These are phyloP conservation scores for Leptocoma aspasia DNA, from an alignment of 2,113 vertebrate species.

Conservation along the genomic window DNA sequence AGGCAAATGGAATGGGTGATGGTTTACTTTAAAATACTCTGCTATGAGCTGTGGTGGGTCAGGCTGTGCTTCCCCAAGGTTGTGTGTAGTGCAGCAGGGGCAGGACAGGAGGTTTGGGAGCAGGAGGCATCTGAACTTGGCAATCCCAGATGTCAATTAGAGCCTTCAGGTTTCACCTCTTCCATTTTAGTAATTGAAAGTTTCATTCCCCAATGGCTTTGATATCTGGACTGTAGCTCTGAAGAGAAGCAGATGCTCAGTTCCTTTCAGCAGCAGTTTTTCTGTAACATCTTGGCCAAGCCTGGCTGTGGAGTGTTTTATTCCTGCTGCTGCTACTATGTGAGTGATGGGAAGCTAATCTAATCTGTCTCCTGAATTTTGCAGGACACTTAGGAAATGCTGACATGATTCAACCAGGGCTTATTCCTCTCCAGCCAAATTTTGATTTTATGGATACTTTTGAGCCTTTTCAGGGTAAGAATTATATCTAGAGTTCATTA, in stretches of 20 bases:
- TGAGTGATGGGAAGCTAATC: not conserved
- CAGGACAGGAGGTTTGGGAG: not conserved
- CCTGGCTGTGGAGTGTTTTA: not conserved
- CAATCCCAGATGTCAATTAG: not conserved
- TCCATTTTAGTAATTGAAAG: not conserved
- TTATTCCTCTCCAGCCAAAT: constrained; percentile 95
- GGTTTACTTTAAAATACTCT: not conserved
- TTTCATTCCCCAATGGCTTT: not conserved
- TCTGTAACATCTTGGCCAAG: not conserved
- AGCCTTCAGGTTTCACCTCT: not conserved
- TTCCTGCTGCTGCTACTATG: not conserved
- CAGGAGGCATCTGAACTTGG: not conserved
- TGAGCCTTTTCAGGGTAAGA: constrained; percentile 92
- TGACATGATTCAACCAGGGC: constrained; percentile 98
- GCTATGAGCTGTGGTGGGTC: not conserved
- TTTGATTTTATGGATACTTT: constrained; percentile 98
- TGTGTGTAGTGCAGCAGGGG: not conserved
- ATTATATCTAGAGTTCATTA: not conserved
- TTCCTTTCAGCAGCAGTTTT: not conserved
- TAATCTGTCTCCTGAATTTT: constrained; percentile 15
- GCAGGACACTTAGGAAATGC: constrained; percentile 93
- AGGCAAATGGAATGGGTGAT: not conserved
- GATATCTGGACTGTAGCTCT: not conserved
- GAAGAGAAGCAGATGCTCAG: constrained; percentile 5
- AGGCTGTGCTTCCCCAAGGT: not conserved